Evolutionary conservation across 2,113 vertebrate species (phyloP).

Genomic region (Chrysemys picta): DNA sequence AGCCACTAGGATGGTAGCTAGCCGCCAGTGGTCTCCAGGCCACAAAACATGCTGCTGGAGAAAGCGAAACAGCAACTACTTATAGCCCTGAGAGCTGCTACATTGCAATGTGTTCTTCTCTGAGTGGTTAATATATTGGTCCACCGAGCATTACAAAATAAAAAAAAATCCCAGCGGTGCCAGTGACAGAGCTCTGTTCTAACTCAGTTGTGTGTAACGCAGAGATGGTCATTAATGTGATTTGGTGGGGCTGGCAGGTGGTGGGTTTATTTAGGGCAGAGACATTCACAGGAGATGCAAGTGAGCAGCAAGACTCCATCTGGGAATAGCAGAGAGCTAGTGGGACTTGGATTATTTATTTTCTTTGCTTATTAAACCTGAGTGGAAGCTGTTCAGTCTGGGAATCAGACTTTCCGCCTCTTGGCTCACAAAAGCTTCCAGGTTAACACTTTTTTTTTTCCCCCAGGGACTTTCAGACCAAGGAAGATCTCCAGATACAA

Average conservation of each 20-base stretch:
- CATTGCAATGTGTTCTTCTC: not conserved
- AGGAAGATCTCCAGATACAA: not conserved
- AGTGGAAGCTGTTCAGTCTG: not conserved
- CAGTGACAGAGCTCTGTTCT: not conserved
- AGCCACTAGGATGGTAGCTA: not conserved
- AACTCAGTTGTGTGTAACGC: not conserved
- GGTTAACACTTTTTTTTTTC: not conserved
- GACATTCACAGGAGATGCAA: not conserved
- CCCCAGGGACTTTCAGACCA: not conserved
- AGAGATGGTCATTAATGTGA: not conserved
- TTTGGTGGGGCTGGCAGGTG: constrained; percentile 17
- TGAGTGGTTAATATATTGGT: not conserved
- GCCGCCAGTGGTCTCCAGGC: not conserved
- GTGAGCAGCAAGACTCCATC: not conserved
- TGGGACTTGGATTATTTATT: fast-evolving
- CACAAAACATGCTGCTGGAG: not conserved
- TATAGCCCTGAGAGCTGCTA: not conserved
- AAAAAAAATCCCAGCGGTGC: not conserved
- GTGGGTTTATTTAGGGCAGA: constrained; percentile 2
- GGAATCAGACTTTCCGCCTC: not conserved
- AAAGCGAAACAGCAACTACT: not conserved
- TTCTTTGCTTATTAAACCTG: not conserved
- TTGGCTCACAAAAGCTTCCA: not conserved
- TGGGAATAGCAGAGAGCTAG: not conserved
- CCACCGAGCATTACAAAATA: not conserved